Evolutionary conservation across 1,140 invertebrate genomes (phyloP).

Genomic region (Pinna nobilis): DNA sequence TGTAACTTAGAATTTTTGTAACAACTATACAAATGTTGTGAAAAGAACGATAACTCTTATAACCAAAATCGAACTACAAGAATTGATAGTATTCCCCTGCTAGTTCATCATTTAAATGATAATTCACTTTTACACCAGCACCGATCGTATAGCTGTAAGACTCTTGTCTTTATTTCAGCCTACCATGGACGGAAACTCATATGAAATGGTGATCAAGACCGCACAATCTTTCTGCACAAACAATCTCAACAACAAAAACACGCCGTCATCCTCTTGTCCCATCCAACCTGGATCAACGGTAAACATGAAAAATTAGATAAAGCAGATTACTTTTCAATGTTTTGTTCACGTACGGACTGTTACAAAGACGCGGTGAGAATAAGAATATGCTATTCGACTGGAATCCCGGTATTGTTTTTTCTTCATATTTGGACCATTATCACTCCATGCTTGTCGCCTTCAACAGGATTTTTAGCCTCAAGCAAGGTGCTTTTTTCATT

Average conservation of each 20-base stretch:
- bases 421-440: no score
- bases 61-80: not conserved
- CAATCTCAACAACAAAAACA: not conserved
- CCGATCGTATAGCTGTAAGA: not conserved
- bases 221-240: not conserved
- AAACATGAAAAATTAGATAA: no score
- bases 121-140: not conserved
- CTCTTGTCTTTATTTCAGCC: not conserved
- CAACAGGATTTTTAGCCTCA: no score
- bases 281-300: not conserved
- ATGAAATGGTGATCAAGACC: not conserved
- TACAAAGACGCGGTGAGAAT: no score
- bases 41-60: not conserved
- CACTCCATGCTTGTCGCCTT: no score
- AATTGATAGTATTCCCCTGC: not conserved
- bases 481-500: no score
- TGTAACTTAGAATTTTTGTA: not conserved
- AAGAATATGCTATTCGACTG: no score
- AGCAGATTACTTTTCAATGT: no score
- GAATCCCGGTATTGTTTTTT: no score
- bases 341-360: no score
- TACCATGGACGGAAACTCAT: not conserved
- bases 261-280: not conserved
- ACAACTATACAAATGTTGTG: not conserved
- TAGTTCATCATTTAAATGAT: not conserved